Percentiles rank a stretch among this genome's conserved stretches.
phyloP scores from a whole-genome alignment of 2,797 vertebrate genomes.

The Cyclopterus lumpus region DNA sequence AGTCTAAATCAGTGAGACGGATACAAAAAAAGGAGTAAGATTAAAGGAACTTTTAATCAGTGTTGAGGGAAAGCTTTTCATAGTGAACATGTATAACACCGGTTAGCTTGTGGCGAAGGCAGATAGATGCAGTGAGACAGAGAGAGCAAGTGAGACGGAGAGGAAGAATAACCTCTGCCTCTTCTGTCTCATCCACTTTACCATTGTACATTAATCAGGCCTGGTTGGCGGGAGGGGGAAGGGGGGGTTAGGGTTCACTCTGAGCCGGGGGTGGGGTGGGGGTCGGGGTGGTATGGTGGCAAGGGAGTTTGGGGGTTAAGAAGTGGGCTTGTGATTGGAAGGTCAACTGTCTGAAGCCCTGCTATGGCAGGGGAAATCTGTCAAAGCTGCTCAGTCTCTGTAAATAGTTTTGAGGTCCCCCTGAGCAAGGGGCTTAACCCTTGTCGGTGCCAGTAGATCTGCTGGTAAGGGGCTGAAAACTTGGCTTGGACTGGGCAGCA shows the following conservation, averaged over 20 bases:
- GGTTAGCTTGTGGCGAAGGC: slow-evolving; percentile 19
- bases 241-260: background rate
- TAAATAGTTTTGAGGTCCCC: slow-evolving; percentile 44
- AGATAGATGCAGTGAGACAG: slow-evolving; percentile 36
- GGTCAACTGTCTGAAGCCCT: slow-evolving; percentile 41
- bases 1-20: background rate
- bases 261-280: slow-evolving; percentile 1
- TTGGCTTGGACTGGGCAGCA: background rate
- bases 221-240: background rate
- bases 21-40: slow-evolving; percentile 12
- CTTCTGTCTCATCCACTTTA: slow-evolving; percentile 54
- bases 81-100: slow-evolving; percentile 27
- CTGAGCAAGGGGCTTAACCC: slow-evolving; percentile 49
- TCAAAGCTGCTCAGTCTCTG: slow-evolving; percentile 35
- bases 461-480: background rate
- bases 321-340: slow-evolving; percentile 37
- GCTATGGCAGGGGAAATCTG: slow-evolving; percentile 32
- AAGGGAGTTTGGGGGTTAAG: background rate
- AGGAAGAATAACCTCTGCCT: slow-evolving; percentile 38
- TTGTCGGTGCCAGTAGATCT: slow-evolving; percentile 1
- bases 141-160: slow-evolving; percentile 25
- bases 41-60: slow-evolving; percentile 39
- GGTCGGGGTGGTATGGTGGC: background rate
- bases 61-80: slow-evolving; percentile 13
- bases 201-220: slow-evolving; percentile 36